Evolutionary conservation across 2,888 invertebrate species (phyloP), one percentile per base, ranked within the genome.

Genomic region (Troides aeacus): DNA sequence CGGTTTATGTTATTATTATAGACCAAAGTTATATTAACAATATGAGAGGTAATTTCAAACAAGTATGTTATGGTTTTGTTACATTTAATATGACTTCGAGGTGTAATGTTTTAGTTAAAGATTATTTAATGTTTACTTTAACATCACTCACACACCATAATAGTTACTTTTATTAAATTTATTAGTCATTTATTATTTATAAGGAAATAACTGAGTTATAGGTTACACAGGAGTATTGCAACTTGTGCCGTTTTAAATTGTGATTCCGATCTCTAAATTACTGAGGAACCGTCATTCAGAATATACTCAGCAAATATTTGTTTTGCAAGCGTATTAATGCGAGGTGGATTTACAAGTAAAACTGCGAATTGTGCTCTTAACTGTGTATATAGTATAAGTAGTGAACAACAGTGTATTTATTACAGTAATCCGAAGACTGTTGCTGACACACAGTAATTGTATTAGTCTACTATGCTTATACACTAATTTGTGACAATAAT

Each of bases 51-150:
- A 21, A 46, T 50, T 50, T 50, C 17, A 46, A 62, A 62, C 46
- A 21, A 62, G 23, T 24, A 24, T 62, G 62, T 62, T 62, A 62
- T 62, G 62, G 21, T 62, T 62, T 46, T 46, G 36, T 46, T 15
- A 46, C 23, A 10, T 18, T 62, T 46, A 62, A 50, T 46, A 62
- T 62, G 46, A 62, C 62, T 62, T 46, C n/a, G 10, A 46, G 17
- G 23, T 46, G 4, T 62, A 21, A 62, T 62, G 46, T 62, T 50
- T 62, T 62, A 39, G 24, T 46, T 62, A 17, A n/a, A 21, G 3
- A 21, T 57, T 21, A 57, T 57, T 57, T 57, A 23, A 57, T 57
- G 21, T 57, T 57, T 21, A 21, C 18, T 50, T 18, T 17, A 17
- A 17, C 5, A 12, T 17, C 15, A 50, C 50, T 57, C 6, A 57